Percentiles rank a stretch among this genome's conserved stretches.
phyloP scores from a whole-genome alignment of 2,797 vertebrate species.

The Catostomus latipinnis region DNA sequence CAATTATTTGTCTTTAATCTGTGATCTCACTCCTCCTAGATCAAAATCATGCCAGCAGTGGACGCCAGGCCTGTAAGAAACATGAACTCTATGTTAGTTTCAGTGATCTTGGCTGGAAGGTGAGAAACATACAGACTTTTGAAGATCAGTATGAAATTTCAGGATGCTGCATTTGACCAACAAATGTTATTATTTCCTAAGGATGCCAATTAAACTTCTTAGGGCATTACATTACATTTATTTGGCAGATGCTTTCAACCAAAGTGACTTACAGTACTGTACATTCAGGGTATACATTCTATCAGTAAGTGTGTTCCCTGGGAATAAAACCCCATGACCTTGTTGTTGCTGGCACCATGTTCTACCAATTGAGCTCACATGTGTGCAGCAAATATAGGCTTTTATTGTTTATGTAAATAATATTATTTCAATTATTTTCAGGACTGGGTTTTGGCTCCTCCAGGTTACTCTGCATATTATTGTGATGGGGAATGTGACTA shows the following conservation, averaged over 20 bases:
- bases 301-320: no score
- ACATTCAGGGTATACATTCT: no score
- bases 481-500: conserved; percentile 96
- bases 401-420: no score
- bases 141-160: background rate
- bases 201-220: no score
- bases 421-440: conserved; percentile 49
- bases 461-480: conserved; percentile 96
- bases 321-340: no score
- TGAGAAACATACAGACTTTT: conserved; percentile 58
- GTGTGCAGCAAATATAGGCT: no score
- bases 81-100: conserved; percentile 97
- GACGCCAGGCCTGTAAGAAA: conserved; percentile 85
- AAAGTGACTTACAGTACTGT: no score
- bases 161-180: background rate
- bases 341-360: no score
- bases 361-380: no score
- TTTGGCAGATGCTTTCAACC: no score
- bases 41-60: conserved; percentile 72
- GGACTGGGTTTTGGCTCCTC: conserved; percentile 96
- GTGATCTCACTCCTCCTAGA: conserved; percentile 68
- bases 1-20: background rate
- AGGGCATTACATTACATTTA: no score
- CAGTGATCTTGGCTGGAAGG: conserved; percentile 98
- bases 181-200: background rate